Conservation (phyloP, 2,888 invertebrate genomes). For the Luffia ferchaultella region DNA sequence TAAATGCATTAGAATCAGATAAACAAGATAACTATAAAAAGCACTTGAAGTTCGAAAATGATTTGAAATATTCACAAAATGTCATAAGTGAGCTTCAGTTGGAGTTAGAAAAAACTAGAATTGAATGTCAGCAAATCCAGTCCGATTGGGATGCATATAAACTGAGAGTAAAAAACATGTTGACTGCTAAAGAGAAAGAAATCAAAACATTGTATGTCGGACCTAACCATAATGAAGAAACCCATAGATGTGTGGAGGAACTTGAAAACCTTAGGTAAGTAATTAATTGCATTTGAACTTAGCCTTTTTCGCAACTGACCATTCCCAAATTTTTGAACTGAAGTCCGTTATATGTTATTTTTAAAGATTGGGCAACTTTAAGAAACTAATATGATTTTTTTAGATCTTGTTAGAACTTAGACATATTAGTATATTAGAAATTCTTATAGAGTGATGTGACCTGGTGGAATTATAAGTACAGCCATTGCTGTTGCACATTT, state of each 20-base stretch:
- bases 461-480: too few relatives aligned
- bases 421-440: too few relatives aligned
- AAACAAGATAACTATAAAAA: conserved; percentile 21
- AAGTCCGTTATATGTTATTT: too few relatives aligned
- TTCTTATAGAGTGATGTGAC: too few relatives aligned
- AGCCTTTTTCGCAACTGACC: too few relatives aligned
- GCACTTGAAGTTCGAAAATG: conserved; percentile 38
- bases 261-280: conserved; percentile 42
- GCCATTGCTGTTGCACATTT: too few relatives aligned
- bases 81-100: conserved; percentile 31
- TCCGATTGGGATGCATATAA: conserved; percentile 54
- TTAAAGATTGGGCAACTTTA: too few relatives aligned
- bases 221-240: conserved; percentile 32
- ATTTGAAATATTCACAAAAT: conserved; percentile 40
- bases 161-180: conserved; percentile 48
- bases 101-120: conserved; percentile 31
- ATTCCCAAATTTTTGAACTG: too few relatives aligned
- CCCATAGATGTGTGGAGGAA: conserved; percentile 37
- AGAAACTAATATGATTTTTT: too few relatives aligned
- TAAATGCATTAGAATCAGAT: conserved; percentile 26
- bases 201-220: conserved; percentile 40
- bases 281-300: too few relatives aligned
- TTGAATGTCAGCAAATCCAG: conserved; percentile 40
- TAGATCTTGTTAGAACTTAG: too few relatives aligned
- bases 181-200: conserved; percentile 41